Evolutionary conservation across 2,888 invertebrate species (phyloP).

Genomic region (Sinohyriopsis cumingii): DNA sequence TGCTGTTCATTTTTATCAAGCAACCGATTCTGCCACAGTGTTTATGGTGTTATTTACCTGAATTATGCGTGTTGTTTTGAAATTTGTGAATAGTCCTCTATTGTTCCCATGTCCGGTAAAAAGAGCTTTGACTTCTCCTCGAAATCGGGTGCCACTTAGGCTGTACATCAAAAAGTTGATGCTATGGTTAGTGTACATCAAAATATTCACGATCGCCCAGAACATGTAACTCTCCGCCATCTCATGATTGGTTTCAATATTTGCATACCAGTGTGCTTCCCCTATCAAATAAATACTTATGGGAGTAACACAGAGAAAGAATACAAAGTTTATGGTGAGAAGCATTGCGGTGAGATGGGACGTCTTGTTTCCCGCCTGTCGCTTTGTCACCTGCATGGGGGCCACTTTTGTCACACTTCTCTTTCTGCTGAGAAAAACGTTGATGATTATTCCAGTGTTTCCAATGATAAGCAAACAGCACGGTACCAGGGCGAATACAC

Average conservation of each 20-base stretch:
- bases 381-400: neutral
- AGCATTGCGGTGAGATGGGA: slow-evolving; percentile 51
- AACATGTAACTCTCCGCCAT: slow-evolving; percentile 22
- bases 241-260: slow-evolving; percentile 10
- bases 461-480: slow-evolving; percentile 46
- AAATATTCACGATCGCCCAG: slow-evolving; percentile 45
- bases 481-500: slow-evolving; percentile 50
- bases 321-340: slow-evolving; percentile 44
- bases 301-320: slow-evolving; percentile 49
- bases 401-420: slow-evolving; percentile 15
- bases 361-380: slow-evolving; percentile 13
- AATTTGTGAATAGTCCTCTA: too few relatives aligned
- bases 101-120: slow-evolving; percentile 8
- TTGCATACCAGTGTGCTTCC: slow-evolving; percentile 25
- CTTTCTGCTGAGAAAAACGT: slow-evolving; percentile 31
- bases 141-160: slow-evolving; percentile 53
- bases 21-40: neutral
- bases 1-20: too few relatives aligned
- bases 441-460: slow-evolving; percentile 50
- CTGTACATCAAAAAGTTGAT: slow-evolving; percentile 55
- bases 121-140: slow-evolving; percentile 44
- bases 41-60: too few relatives aligned
- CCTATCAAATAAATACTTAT: slow-evolving; percentile 49
- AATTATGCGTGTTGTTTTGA: too few relatives aligned
- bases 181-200: slow-evolving; percentile 56